These are phyloP conservation scores for Anthopleura xanthogrammica DNA, from an alignment of 92 coral and sea anemone species.

Conservation along the genomic window DNA sequence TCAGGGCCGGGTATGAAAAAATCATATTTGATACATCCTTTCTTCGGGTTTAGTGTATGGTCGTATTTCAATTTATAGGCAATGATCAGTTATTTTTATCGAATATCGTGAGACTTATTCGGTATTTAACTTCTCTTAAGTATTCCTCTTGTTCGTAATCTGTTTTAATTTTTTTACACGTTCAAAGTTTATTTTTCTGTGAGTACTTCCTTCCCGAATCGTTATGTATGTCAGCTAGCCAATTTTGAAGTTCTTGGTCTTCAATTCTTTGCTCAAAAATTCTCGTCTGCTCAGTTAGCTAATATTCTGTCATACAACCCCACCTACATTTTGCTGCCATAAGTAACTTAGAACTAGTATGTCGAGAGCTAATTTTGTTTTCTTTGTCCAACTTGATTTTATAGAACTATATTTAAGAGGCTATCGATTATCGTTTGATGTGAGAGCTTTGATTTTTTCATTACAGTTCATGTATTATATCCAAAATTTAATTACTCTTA, in stretches of 20 bases:
- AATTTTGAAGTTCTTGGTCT: neutral
- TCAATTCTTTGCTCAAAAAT: neutral
- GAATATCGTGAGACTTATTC: too few relatives aligned
- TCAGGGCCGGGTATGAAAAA: too few relatives aligned
- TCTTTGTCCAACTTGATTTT: neutral
- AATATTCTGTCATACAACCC: too few relatives aligned
- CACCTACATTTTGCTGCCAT: neutral
- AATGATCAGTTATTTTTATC: too few relatives aligned
- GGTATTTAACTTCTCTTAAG: constrained; percentile 1
- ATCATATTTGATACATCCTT: too few relatives aligned
- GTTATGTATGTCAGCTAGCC: neutral
- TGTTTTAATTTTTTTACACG: neutral
- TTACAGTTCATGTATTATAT: neutral
- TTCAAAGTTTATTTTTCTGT: neutral
- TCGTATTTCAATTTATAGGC: too few relatives aligned
- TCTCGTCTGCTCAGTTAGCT: neutral
- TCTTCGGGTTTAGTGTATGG: too few relatives aligned
- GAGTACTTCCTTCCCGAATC: neutral
- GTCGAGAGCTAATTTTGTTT: neutral
- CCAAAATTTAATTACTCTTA: neutral
- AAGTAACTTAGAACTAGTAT: neutral
- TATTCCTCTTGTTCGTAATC: neutral
- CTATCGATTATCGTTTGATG: neutral
- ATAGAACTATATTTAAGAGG: neutral
- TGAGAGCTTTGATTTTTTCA: neutral